Percentiles rank a stretch among this genome's conserved stretches.
Evolutionary conservation across 1,140 invertebrate genomes (phyloP).

Genomic region (Pogonus chalceus): DNA sequence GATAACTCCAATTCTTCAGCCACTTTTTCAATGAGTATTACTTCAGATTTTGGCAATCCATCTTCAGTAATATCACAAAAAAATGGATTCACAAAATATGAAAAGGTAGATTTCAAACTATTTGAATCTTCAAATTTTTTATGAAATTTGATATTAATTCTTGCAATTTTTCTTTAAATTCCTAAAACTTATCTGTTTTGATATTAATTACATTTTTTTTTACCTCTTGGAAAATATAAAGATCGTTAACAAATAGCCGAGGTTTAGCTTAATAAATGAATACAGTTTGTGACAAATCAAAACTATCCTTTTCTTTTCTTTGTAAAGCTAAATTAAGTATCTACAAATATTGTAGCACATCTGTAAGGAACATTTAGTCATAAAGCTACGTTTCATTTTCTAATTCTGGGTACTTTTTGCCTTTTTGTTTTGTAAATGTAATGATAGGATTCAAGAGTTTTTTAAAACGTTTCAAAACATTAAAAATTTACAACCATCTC

Average conservation of each 20-base stretch:
- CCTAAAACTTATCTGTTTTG: too few relatives aligned
- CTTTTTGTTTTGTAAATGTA: conserved; percentile 9
- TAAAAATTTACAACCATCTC: conserved; percentile 1
- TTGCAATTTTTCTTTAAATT: conserved; percentile 4
- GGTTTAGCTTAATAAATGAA: neutral
- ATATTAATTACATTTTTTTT: too few relatives aligned
- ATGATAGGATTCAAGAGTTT: conserved; percentile 2
- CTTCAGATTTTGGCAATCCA: neutral
- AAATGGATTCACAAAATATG: neutral
- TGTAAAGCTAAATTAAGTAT: neutral
- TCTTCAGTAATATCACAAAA: conserved; percentile 4
- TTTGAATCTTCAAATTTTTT: too few relatives aligned
- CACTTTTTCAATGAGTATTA: too few relatives aligned
- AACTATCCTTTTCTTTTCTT: conserved; percentile 8
- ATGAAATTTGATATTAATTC: conserved; percentile 7
- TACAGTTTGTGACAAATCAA: too few relatives aligned
- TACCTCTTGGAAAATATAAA: too few relatives aligned
- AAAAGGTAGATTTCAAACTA: neutral
- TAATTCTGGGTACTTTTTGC: conserved; percentile 8
- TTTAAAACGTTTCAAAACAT: too few relatives aligned
- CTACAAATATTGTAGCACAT: conserved; percentile 3
- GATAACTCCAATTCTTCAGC: too few relatives aligned
- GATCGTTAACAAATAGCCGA: too few relatives aligned
- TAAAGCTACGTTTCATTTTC: conserved; percentile 9
- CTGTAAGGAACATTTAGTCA: conserved; percentile 9